These are phyloP conservation scores for Pyrrhia umbra DNA, from an alignment of 2,888 invertebrate genomes.

Conservation along the genomic window DNA sequence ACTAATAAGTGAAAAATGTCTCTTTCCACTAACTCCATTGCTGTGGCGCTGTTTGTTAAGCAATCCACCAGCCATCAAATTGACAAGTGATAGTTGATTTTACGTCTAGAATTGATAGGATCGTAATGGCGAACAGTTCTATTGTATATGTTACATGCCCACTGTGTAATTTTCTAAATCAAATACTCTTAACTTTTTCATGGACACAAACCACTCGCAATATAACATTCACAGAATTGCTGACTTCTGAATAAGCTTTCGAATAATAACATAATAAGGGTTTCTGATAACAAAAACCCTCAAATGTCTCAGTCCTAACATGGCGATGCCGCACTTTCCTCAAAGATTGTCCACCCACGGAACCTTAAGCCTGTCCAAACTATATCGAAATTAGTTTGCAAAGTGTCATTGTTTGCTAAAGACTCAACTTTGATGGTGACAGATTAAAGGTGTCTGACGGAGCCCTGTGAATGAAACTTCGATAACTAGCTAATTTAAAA, in stretches of 20 bases:
- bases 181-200: too few species aligned
- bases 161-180: too few species aligned
- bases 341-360: slow-evolving; percentile 19
- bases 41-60: too few species aligned
- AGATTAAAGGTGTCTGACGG: slow-evolving; percentile 35
- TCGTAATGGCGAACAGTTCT: too few species aligned
- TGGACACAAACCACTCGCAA: background rate
- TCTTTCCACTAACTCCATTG: too few species aligned
- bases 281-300: slow-evolving; percentile 11
- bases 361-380: slow-evolving; percentile 53
- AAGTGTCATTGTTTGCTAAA: slow-evolving; percentile 60
- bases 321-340: slow-evolving; percentile 22
- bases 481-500: slow-evolving; percentile 33
- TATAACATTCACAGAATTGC: background rate
- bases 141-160: too few species aligned
- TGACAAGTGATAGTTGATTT: too few species aligned
- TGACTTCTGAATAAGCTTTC: slow-evolving; percentile 1
- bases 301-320: slow-evolving; percentile 24
- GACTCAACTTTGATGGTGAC: slow-evolving; percentile 41
- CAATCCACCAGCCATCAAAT: too few species aligned
- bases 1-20: too few species aligned
- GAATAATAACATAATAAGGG: slow-evolving; percentile 37
- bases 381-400: slow-evolving; percentile 65
- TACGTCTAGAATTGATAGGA: too few species aligned
- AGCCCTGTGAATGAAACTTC: slow-evolving; percentile 19